Percentiles rank a stretch among this genome's conserved stretches.
Conservation (phyloP, 2,113 vertebrate species). For the Megalops atlanticus region DNA sequence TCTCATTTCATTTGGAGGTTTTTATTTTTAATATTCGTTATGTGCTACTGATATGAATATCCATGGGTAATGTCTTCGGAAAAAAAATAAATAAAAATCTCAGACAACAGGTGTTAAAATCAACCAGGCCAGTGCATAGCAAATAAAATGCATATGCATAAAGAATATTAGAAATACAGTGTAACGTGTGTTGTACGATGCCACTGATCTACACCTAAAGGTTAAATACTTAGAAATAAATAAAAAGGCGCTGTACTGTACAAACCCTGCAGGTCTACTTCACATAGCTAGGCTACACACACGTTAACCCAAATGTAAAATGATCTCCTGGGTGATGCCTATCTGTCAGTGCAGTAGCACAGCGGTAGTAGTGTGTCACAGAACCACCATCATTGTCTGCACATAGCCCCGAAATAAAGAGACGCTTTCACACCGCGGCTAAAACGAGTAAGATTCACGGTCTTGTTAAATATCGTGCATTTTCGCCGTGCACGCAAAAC, state of each 20-base stretch:
- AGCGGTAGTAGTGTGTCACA: neutral
- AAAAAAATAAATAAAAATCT: too few species aligned
- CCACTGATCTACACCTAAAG: too few species aligned
- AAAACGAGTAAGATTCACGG: neutral
- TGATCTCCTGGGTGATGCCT: neutral
- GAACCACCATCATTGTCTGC: constrained; percentile 25
- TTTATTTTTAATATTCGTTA: too few species aligned
- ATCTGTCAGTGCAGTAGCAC: constrained; percentile 10
- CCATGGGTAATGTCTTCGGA: neutral
- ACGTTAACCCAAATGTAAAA: neutral
- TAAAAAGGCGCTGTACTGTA: neutral
- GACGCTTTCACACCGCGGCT: neutral
- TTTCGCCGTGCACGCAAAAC: neutral
- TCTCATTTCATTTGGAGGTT: too few species aligned
- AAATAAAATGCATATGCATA: neutral
- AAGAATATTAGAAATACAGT: neutral
- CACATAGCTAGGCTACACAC: neutral
- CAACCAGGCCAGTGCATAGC: neutral
- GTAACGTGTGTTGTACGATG: too few species aligned
- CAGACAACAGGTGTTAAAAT: neutral
- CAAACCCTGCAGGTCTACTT: neutral
- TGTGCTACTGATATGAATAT: neutral
- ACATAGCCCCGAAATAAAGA: constrained; percentile 3
- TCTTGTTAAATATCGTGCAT: neutral
- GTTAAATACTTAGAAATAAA: too few species aligned